Percentiles rank a stretch among this genome's conserved stretches.
Conservation (phyloP, 2,888 invertebrate species). For the Harpalus rubripes region DNA sequence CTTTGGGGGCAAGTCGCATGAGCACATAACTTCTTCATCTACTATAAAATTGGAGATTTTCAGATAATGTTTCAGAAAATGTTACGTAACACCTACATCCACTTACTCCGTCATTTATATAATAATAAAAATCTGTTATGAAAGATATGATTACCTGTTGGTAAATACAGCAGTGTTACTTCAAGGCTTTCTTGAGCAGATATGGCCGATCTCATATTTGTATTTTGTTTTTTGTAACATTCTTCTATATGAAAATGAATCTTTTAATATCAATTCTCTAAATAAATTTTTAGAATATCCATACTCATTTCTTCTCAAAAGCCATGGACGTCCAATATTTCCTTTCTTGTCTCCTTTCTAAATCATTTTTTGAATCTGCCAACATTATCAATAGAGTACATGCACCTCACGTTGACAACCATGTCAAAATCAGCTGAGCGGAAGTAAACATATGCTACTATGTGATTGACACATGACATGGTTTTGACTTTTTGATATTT, state of each 20-base stretch:
- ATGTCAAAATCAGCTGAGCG: too few relatives aligned
- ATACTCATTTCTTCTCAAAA: neutral
- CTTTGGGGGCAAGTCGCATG: too few relatives aligned
- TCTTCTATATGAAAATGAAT: slow-evolving; percentile 36
- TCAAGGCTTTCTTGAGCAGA: slow-evolving; percentile 12
- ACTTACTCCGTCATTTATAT: neutral
- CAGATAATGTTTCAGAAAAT: too few relatives aligned
- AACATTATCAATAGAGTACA: neutral
- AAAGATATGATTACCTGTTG: slow-evolving; percentile 23
- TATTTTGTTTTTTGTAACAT: slow-evolving; percentile 36
- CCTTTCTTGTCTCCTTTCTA: slow-evolving; percentile 15
- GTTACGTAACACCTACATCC: too few relatives aligned
- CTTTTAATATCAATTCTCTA: slow-evolving; percentile 32
- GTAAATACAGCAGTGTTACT: slow-evolving; percentile 35
- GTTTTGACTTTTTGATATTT: too few relatives aligned
- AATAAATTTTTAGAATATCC: slow-evolving; percentile 42
- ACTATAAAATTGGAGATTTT: too few relatives aligned
- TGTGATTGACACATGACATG: too few relatives aligned
- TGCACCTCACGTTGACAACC: too few relatives aligned
- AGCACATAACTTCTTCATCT: too few relatives aligned
- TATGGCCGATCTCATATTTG: slow-evolving; percentile 7
- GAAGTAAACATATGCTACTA: too few relatives aligned
- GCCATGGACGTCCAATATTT: slow-evolving; percentile 26
- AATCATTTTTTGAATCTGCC: slow-evolving; percentile 4
- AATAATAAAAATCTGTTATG: neutral